These are phyloP conservation scores for Loripinus fragilis DNA, from an alignment of 2,888 invertebrate species.

Conservation along the genomic window DNA sequence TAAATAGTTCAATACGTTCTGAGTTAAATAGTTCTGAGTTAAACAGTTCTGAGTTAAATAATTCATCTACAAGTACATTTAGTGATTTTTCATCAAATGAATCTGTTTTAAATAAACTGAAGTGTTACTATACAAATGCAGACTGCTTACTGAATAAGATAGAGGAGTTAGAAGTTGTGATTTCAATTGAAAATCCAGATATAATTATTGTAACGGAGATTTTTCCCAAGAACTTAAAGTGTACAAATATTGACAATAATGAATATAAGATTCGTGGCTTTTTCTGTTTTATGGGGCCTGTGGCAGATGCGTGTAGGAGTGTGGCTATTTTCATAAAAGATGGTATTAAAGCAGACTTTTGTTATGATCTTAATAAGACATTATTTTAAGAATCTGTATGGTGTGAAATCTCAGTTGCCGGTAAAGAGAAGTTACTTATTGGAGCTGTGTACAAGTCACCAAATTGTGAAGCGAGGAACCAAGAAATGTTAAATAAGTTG, in stretches of 20 bases:
- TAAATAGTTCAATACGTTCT: too few relatives aligned
- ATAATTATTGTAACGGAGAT: constrained; percentile 7
- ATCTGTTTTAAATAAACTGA: not conserved
- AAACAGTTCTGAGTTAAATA: not conserved
- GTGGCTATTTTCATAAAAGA: constrained; percentile 23
- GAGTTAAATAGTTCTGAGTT: constrained; percentile 20
- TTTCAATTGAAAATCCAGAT: constrained; percentile 10
- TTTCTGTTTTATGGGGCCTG: not conserved
- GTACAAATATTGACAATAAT: constrained; percentile 15
- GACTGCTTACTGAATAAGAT: constrained; percentile 27
- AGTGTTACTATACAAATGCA: constrained; percentile 25
- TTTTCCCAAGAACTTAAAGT: constrained; percentile 5
- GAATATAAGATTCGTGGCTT: constrained; percentile 11
- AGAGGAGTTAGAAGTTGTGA: constrained; percentile 11
- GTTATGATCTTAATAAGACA: constrained; percentile 2
- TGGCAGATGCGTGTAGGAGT: not conserved
- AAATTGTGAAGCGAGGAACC: constrained; percentile 1
- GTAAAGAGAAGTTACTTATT: constrained; percentile 8
- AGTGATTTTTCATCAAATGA: not conserved
- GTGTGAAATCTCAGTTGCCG: not conserved
- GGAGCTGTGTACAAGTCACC: constrained; percentile 19
- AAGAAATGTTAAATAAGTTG: not conserved
- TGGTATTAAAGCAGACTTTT: constrained; percentile 21
- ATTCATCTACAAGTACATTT: not conserved
- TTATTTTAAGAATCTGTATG: constrained; percentile 20